Evolutionary conservation across 1,140 invertebrate species (phyloP).

Genomic region (Psilanteris sp.): DNA sequence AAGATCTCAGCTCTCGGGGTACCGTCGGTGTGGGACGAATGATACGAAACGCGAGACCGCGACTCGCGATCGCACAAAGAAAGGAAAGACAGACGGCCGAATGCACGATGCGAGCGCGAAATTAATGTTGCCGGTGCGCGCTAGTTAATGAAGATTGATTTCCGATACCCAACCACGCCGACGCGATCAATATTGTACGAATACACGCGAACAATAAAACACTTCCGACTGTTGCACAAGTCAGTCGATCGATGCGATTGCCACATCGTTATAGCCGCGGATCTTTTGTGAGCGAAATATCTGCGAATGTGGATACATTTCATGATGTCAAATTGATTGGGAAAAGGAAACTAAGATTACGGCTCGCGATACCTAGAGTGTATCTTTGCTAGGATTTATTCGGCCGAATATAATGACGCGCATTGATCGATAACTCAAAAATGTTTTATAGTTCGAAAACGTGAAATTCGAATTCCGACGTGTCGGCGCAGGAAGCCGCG

Average conservation of each 20-base stretch:
- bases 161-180: constrained; percentile 17
- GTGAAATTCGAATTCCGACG: too few species aligned
- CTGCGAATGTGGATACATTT: too few species aligned
- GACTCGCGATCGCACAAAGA: constrained; percentile 19
- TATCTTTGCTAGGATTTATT: too few species aligned
- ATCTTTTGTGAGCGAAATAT: too few species aligned
- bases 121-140: constrained; percentile 30
- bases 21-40: constrained; percentile 5
- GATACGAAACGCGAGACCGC: constrained; percentile 13
- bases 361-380: too few species aligned
- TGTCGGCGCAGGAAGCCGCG: too few species aligned
- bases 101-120: constrained; percentile 17
- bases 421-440: too few species aligned
- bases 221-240: constrained; percentile 34
- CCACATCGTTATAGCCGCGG: not conserved
- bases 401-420: too few species aligned
- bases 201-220: constrained; percentile 34
- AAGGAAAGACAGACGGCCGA: constrained; percentile 28
- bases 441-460: too few species aligned
- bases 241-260: not conserved
- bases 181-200: constrained; percentile 52
- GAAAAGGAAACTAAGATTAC: too few species aligned
- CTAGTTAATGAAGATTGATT: constrained; percentile 65
- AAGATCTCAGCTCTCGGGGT: constrained; percentile 15
- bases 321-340: too few species aligned